Evolutionary conservation across 2,113 vertebrate genomes (phyloP).

Genomic region (Phylloscopus whistleri): DNA sequence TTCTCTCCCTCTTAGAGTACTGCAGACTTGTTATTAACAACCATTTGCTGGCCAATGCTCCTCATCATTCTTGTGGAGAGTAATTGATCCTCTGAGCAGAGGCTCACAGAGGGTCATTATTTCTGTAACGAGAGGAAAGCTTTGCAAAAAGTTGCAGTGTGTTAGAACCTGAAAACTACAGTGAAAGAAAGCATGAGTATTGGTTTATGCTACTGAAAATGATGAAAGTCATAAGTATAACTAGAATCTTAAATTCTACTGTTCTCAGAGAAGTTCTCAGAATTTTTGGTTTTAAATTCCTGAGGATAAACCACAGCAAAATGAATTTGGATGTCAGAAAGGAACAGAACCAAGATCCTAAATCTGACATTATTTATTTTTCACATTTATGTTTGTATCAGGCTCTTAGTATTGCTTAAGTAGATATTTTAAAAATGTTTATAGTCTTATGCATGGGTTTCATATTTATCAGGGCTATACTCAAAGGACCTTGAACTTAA

Average conservation of each 20-base stretch:
- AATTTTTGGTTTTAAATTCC: neutral
- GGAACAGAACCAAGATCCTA: neutral
- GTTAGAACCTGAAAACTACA: neutral
- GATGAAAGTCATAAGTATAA: neutral
- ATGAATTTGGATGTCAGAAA: neutral
- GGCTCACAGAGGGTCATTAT: neutral
- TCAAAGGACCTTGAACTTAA: conserved; percentile 17
- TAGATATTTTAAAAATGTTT: neutral
- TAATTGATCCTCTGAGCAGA: neutral
- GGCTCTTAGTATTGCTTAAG: neutral
- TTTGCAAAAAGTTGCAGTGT: neutral
- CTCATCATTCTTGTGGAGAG: neutral
- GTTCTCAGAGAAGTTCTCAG: neutral
- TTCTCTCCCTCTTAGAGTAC: neutral
- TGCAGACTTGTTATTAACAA: neutral
- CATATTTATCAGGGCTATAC: neutral
- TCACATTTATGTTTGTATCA: neutral
- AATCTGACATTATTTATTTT: neutral
- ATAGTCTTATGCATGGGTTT: neutral
- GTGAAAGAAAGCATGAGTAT: neutral
- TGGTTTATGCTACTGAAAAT: neutral
- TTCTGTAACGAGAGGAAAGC: neutral
- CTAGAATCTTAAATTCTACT: neutral
- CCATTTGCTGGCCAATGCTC: neutral
- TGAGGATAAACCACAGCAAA: neutral